Evolutionary conservation across 2,888 invertebrate species (phyloP).

Genomic region (Neuroscelio doddi): DNA sequence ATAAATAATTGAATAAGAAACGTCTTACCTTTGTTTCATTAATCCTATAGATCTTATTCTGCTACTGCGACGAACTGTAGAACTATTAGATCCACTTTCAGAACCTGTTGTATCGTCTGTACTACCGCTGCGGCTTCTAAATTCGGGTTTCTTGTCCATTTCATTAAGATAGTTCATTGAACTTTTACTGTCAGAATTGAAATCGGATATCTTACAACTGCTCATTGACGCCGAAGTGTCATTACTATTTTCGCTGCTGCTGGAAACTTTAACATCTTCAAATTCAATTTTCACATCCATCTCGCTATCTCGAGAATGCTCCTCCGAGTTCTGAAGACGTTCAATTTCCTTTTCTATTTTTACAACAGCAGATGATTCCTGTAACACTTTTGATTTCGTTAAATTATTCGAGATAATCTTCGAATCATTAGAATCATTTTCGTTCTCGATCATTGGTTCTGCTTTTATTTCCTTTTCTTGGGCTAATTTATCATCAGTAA

Average conservation of each 20-base stretch:
- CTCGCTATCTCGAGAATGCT: constrained; percentile 62
- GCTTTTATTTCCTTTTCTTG: constrained; percentile 20
- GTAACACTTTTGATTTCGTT: constrained; percentile 25
- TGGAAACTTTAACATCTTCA: constrained; percentile 64
- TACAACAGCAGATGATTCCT: constrained; percentile 35
- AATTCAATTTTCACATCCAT: constrained; percentile 61
- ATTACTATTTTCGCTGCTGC: constrained; percentile 74
- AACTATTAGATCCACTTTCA: constrained; percentile 70
- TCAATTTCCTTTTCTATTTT: constrained; percentile 36
- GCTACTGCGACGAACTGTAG: constrained; percentile 79
- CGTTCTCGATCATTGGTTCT: not conserved
- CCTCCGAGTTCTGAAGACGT: constrained; percentile 50
- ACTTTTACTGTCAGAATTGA: constrained; percentile 49
- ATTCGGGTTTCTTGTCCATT: constrained; percentile 62
- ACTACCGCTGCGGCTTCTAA: constrained; percentile 67
- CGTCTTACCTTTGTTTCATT: constrained; percentile 77
- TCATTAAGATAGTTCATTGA: constrained; percentile 49
- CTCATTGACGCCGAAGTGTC: constrained; percentile 71
- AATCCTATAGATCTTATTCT: constrained; percentile 84
- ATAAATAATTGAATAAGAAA: not conserved
- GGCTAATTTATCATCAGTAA: not conserved
- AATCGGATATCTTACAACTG: constrained; percentile 59
- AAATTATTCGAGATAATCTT: not conserved
- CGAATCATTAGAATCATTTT: not conserved
- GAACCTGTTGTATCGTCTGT: constrained; percentile 69